Percentiles rank a stretch among this genome's conserved stretches.
Evolutionary conservation across 2,113 vertebrate genomes (phyloP).

Genomic region (Ranitomeya imitator): DNA sequence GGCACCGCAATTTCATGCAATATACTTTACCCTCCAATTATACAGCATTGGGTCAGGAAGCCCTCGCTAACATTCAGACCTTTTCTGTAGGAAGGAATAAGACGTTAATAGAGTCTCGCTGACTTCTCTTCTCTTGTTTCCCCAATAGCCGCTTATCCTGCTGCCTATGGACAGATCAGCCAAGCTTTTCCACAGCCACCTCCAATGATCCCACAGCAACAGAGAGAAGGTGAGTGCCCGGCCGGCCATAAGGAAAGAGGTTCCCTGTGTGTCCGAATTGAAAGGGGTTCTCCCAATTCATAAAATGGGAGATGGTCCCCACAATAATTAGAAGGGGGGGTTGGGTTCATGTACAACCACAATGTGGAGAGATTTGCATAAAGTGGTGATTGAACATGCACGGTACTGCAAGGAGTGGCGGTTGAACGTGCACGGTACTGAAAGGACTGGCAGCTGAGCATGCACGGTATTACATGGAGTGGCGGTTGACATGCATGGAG

Average conservation of each 20-base stretch:
- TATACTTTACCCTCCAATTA: not conserved
- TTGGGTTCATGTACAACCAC: too few relatives aligned
- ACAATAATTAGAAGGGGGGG: too few relatives aligned
- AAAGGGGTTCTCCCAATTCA: not conserved
- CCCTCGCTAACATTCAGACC: not conserved
- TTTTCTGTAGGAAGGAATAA: not conserved
- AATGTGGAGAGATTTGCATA: too few relatives aligned
- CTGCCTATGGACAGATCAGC: constrained; percentile 98
- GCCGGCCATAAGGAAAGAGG: not conserved
- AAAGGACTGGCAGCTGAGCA: too few relatives aligned
- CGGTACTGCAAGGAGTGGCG: too few relatives aligned
- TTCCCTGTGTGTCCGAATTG: not conserved
- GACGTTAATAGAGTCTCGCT: constrained; percentile 42
- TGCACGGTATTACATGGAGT: too few relatives aligned
- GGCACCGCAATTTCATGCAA: not conserved
- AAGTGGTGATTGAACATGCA: too few relatives aligned
- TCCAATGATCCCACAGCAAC: constrained; percentile 97
- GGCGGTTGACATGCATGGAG: too few relatives aligned
- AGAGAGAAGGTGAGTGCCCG: constrained; percentile 90
- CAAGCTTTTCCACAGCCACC: constrained; percentile 98
- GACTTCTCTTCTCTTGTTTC: constrained; percentile 59
- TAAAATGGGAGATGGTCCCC: too few relatives aligned
- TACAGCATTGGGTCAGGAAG: not conserved
- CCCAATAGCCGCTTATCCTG: constrained; percentile 92
- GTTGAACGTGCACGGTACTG: too few relatives aligned